Conservation (phyloP, 2,113 vertebrate species). For the Sinocyclocheilus grahami region DNA sequence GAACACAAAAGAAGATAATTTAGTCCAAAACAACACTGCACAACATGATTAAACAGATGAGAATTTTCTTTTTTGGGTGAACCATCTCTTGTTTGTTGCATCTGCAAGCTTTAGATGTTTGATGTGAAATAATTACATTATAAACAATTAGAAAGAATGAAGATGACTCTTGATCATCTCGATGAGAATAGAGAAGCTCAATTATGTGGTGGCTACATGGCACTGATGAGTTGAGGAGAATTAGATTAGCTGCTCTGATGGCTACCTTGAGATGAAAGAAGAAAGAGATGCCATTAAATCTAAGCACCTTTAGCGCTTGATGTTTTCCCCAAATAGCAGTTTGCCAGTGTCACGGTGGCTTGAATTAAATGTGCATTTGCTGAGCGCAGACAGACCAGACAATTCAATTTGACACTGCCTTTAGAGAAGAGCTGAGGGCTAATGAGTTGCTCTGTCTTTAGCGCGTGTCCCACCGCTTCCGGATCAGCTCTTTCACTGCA, state of each 20-base stretch:
- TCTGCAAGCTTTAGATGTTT: background rate
- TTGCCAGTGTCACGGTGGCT: background rate
- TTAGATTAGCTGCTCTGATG: constrained; percentile 17
- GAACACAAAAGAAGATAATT: background rate
- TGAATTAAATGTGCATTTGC: constrained; percentile 32
- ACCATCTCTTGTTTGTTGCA: background rate
- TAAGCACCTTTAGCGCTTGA: constrained; percentile 1
- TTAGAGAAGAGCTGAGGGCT: constrained; percentile 47
- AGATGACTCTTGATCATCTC: background rate
- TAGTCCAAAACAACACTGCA: background rate
- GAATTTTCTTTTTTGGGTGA: background rate
- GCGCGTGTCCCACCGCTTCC: constrained; percentile 38
- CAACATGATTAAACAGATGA: background rate
- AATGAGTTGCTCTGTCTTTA: constrained; percentile 54
- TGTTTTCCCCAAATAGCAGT: background rate
- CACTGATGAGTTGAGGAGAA: background rate
- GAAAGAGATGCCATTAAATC: background rate
- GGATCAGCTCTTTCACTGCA: constrained; percentile 55
- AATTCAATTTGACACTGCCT: constrained; percentile 44
- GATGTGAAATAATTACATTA: background rate
- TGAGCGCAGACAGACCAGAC: constrained; percentile 31
- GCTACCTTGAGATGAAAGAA: constrained; percentile 23
- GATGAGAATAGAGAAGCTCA: background rate
- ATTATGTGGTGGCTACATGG: background rate
- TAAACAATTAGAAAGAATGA: background rate